phyloP scores from a whole-genome alignment of 2,113 vertebrate species.

The Protobothrops mucrosquamatus region DNA sequence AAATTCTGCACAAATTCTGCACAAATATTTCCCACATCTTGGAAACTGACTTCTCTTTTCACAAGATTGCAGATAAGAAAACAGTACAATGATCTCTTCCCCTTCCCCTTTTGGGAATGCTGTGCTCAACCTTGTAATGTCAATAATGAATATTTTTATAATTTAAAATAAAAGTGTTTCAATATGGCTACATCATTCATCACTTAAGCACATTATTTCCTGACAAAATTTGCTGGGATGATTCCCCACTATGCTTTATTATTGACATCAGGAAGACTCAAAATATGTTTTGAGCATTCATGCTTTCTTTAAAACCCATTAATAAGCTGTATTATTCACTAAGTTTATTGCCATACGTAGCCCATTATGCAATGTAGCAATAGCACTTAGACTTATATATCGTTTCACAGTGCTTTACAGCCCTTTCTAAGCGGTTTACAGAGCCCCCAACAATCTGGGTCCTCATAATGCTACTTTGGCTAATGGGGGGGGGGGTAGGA shows the following conservation, averaged over 20 bases:
- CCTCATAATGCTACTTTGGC: neutral
- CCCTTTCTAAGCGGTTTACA: neutral
- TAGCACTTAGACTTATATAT: neutral
- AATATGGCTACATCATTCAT: neutral
- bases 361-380: neutral
- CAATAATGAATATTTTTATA: neutral
- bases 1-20: neutral
- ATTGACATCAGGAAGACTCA: neutral
- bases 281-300: neutral
- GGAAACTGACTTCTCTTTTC: neutral
- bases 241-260: neutral
- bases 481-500: neutral
- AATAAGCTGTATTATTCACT: neutral
- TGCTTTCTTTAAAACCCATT: neutral
- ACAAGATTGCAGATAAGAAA: fast-evolving
- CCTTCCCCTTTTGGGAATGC: neutral
- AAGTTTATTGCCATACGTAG: neutral
- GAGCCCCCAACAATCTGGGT: neutral
- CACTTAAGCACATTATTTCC: neutral
- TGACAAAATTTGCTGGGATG: neutral
- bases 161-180: neutral
- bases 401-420: neutral
- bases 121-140: neutral
- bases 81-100: neutral
- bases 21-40: neutral